Conservation (phyloP, 1,140 invertebrate species). For the Drosophila murphyi region DNA sequence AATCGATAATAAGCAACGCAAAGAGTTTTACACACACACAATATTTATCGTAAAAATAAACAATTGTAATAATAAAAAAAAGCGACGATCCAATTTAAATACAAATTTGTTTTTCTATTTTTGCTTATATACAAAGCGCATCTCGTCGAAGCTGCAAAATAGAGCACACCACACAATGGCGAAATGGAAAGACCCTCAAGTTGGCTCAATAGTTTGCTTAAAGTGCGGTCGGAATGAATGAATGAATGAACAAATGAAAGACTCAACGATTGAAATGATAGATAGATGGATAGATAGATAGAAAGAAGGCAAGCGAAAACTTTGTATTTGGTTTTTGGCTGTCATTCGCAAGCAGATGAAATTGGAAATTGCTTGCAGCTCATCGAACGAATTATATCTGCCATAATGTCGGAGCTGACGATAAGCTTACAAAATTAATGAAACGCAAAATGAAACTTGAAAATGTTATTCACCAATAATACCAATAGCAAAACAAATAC, state of each 20-base stretch:
- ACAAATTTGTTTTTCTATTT: slow-evolving; percentile 38
- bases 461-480: background rate
- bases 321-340: slow-evolving; percentile 2
- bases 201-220: slow-evolving; percentile 24
- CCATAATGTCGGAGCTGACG: background rate
- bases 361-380: slow-evolving; percentile 14
- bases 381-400: slow-evolving; percentile 15
- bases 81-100: slow-evolving; percentile 60
- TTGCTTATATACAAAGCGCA: background rate
- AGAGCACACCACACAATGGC: background rate
- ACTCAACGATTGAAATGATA: background rate
- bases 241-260: slow-evolving; percentile 5
- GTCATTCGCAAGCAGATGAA: slow-evolving; percentile 10
- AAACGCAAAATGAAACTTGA: background rate
- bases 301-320: slow-evolving; percentile 15
- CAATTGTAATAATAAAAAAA: slow-evolving; percentile 30
- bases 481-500: background rate
- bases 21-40: background rate
- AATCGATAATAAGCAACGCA: slow-evolving; percentile 55
- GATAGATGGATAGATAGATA: slow-evolving; percentile 2
- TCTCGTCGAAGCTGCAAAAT: slow-evolving; percentile 11
- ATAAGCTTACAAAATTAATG: background rate
- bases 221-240: slow-evolving; percentile 7
- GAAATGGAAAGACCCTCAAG: slow-evolving; percentile 8
- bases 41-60: slow-evolving; percentile 58